phyloP scores from a whole-genome alignment of 2,797 vertebrate species.

The Acropternis orthonyx region DNA sequence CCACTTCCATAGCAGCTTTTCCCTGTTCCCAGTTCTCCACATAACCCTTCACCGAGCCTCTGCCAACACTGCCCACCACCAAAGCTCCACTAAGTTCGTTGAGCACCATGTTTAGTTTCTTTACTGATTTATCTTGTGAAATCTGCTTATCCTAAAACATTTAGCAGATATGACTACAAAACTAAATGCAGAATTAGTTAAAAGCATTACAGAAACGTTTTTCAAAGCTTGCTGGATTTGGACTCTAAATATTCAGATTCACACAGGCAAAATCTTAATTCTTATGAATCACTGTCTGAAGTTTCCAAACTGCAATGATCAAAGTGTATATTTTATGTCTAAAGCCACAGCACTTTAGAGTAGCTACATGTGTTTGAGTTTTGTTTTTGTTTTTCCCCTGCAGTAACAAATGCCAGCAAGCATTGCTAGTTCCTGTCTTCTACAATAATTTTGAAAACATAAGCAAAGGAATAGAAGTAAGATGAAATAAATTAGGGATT shows the following conservation, averaged over 20 bases:
- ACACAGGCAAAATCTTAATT: background rate
- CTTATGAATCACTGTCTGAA: background rate
- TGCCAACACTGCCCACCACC: background rate
- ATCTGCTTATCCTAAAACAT: background rate
- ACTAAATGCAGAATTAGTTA: background rate
- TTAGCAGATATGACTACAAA: background rate
- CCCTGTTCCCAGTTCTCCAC: background rate
- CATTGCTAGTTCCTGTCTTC: background rate
- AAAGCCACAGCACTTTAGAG: background rate
- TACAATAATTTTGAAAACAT: background rate
- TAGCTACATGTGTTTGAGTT: background rate
- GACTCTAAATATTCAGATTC: background rate
- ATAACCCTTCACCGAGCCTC: background rate
- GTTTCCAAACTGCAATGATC: background rate
- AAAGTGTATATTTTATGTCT: background rate
- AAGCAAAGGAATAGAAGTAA: background rate
- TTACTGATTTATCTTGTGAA: background rate
- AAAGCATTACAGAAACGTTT: background rate
- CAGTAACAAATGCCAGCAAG: background rate
- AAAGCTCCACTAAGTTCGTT: background rate
- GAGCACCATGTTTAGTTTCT: background rate
- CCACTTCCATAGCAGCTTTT: background rate
- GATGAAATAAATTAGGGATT: background rate
- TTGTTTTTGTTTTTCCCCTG: rapidly evolving
- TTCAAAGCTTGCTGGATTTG: background rate